These are phyloP conservation scores for Eleginops maclovinus DNA, from an alignment of 2,113 vertebrate species.

Conservation along the genomic window DNA sequence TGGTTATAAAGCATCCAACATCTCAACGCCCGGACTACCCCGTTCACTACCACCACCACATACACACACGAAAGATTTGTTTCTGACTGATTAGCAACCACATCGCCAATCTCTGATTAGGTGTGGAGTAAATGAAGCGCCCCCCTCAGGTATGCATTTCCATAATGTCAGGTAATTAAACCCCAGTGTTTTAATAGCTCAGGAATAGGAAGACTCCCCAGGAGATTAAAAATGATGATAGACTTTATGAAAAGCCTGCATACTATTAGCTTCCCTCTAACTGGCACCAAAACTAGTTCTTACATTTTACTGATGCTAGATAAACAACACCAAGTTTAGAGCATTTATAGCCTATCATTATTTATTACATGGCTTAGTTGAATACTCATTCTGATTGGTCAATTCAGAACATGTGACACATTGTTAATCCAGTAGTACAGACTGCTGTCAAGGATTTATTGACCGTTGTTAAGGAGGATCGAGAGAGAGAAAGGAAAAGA, in stretches of 20 bases:
- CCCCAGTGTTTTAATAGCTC: slow-evolving; percentile 78
- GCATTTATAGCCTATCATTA: too few relatives aligned
- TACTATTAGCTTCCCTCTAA: slow-evolving; percentile 47
- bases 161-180: slow-evolving; percentile 85
- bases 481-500: too few relatives aligned
- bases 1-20: slow-evolving; percentile 47
- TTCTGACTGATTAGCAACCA: slow-evolving; percentile 80
- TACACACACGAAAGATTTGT: slow-evolving; percentile 40
- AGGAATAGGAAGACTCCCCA: slow-evolving; percentile 72
- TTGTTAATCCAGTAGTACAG: too few relatives aligned
- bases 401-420: too few relatives aligned
- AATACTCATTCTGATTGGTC: too few relatives aligned
- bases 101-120: slow-evolving; percentile 79
- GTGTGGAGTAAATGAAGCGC: slow-evolving; percentile 79
- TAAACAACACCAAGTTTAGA: slow-evolving; percentile 6
- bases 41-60: slow-evolving; percentile 26
- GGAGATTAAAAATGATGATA: slow-evolving; percentile 69
- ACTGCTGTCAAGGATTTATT: too few relatives aligned
- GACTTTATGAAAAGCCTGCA: slow-evolving; percentile 59
- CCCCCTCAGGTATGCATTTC: slow-evolving; percentile 80
- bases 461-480: too few relatives aligned
- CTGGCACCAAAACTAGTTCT: slow-evolving; percentile 35
- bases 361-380: too few relatives aligned
- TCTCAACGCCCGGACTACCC: slow-evolving; percentile 30
- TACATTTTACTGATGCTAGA: slow-evolving; percentile 23